A percentile compares a stretch with the other conserved stretches of the same genome.
phyloP scores from a whole-genome alignment of 1,140 invertebrate species.

The Lordiphosa clarofinis region DNA sequence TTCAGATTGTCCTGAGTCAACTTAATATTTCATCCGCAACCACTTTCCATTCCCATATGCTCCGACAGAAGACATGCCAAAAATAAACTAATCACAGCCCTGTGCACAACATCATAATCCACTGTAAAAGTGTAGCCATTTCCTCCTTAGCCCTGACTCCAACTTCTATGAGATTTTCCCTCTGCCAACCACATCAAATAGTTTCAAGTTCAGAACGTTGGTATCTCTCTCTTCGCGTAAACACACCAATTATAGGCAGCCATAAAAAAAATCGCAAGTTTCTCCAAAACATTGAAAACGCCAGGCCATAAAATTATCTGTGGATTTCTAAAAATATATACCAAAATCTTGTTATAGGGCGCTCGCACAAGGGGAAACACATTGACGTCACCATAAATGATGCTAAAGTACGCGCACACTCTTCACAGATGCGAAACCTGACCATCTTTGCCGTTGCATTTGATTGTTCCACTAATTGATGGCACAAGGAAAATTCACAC shows the following conservation, averaged over 20 bases:
- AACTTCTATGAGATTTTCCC: slow-evolving; percentile 3
- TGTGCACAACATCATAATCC: slow-evolving; percentile 61
- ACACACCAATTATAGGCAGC: slow-evolving; percentile 71
- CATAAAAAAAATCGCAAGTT: slow-evolving; percentile 53
- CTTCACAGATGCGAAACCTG: slow-evolving; percentile 16
- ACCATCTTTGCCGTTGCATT: slow-evolving; percentile 28
- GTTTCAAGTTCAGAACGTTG: slow-evolving; percentile 62
- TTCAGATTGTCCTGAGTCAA: slow-evolving; percentile 29
- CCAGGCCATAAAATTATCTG: slow-evolving; percentile 46
- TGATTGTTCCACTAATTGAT: slow-evolving; percentile 38
- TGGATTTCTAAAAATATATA: slow-evolving; percentile 11
- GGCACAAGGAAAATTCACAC: slow-evolving; percentile 4
- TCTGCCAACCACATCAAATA: slow-evolving; percentile 23
- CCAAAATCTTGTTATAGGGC: slow-evolving; percentile 35
- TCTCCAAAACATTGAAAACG: slow-evolving; percentile 40
- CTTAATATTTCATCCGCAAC: slow-evolving; percentile 6
- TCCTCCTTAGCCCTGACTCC: slow-evolving; percentile 1
- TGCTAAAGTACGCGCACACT: slow-evolving; percentile 6
- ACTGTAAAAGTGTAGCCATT: slow-evolving; percentile 16
- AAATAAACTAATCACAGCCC: slow-evolving; percentile 59
- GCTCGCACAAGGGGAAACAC: slow-evolving; percentile 3
- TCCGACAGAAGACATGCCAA: slow-evolving; percentile 37
- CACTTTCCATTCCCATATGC: slow-evolving; percentile 25
- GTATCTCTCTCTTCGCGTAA: slow-evolving; percentile 32
- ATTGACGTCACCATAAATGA: slow-evolving; percentile 50